Base-by-base conservation (phyloP, 2,797 vertebrate genomes). In the Lagodon rhomboides region DNA sequence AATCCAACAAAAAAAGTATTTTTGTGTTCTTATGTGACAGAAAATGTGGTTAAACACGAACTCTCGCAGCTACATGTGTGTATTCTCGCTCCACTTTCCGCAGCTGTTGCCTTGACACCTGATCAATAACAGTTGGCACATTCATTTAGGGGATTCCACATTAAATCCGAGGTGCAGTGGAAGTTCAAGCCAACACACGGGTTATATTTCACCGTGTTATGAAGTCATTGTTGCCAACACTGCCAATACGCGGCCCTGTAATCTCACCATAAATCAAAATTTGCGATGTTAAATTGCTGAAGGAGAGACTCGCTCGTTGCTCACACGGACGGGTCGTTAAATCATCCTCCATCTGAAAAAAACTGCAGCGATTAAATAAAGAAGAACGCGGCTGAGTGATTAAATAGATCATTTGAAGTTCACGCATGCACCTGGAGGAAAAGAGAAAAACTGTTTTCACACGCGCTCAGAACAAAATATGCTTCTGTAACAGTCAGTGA, bases 201-300 rank as follows among this genome's bases (percentile, higher is more conserved):
- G 20, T 67, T 49, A 59, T 80, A 78, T 67, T 77, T 85, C 65
- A 70, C 50, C 27, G 1, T 25, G 41, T 61, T 65, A 79, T 84
- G 63, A 86, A 87, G 80, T 75, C 54, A 68, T 68, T 73, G 67
- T 72, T 74, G 60, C 13, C 43, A 1, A 68, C 61, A 47, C 56
- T 80, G 79, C 67, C 62, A 77, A 65, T 50, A 41, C 9, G 1
- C 34, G n/a, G 46, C n/a, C n/a, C 68, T 70, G 49, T 62, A 74
- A 64, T 72, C 53, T 79, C 20, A 5, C n/a, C 64, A 68, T 84
- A 68, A 66, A 85, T 86, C 80, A 63, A 11, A 63, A 17, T 66
- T 18, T 55, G 50, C 68, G 58, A 77, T 44, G 59, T 58, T 70
- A 9, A 80, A 79, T 71, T 5, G 64, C 77, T 72, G 66, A 60